Evolutionary conservation across 2,113 vertebrate species (phyloP), one percentile per base, ranked within the genome.

Genomic region (Salvelinus namaycush): DNA sequence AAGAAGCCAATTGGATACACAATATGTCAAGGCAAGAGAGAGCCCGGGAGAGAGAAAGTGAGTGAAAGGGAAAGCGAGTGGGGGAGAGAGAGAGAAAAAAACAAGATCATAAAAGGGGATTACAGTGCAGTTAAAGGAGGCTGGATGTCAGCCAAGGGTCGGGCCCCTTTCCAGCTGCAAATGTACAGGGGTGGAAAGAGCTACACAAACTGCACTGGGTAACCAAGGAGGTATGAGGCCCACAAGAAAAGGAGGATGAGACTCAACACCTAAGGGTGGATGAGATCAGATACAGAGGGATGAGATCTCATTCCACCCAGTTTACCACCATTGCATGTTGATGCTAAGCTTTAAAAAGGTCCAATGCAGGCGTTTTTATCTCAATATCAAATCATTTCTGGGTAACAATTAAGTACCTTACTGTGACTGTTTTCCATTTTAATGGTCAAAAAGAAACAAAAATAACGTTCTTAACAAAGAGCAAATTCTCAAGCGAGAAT

Each of bases 51-150:
- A 65, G 24, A 29, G 26, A 26, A 22, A 26, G 65, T 26, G 65
- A 29, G 22, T 12, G 24, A 31, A 4, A 18, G 24, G 27, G 14
- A 67, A 29, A 34, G 14, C 13, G 3, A 11, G 24, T 22, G 22
- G 22, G 65, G 24, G 65, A 12, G 26, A 13, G 24, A 13, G 24
- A 31, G 20, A 11, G 5, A 29, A 26, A 44, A 76, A 81, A 84
- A 80, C 48, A 73, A 73, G 81, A 79, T 79, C 74, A 82, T 83
- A 86, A 89, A 90, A 74, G 8, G 31, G 76, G 77, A 86, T 87
- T 83, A 79, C 44, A 64, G 80, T 60, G 74, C 67, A 75, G 76
- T 79, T 74, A 70, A 72, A 76, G 26, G 75, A 70, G 74, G 3
- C 49, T 70, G 72, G 70, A 81, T 44, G 72, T 78, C 80, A 84